A percentile compares a stretch with the other conserved stretches of the same genome.
These are phyloP conservation scores for Ypsolopha scabrella DNA, from an alignment of 2,888 invertebrate species.

Conservation along the genomic window DNA sequence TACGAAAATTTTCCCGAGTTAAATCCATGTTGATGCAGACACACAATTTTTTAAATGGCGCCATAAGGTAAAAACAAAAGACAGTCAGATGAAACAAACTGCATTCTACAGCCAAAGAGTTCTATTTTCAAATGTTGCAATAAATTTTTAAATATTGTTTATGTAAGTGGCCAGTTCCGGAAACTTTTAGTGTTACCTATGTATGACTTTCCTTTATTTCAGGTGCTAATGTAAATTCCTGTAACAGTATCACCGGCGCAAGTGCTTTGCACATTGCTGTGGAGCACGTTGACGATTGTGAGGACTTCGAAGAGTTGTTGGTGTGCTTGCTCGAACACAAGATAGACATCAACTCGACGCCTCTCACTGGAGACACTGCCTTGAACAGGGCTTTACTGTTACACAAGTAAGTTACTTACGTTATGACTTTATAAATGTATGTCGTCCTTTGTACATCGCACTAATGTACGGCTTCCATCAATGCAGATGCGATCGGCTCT, in stretches of 20 bases:
- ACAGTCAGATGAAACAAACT: too few species aligned
- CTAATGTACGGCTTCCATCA: too few species aligned
- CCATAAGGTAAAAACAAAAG: too few species aligned
- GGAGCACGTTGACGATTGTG: conserved; percentile 58
- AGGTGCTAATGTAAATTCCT: conserved; percentile 67
- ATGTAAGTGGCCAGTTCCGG: too few species aligned
- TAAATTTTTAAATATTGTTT: too few species aligned
- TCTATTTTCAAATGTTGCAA: too few species aligned
- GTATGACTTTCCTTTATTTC: background rate
- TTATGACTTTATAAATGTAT: background rate
- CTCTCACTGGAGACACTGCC: conserved; percentile 63
- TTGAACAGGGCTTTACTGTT: conserved; percentile 61
- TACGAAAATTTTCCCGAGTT: too few species aligned
- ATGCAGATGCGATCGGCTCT: too few species aligned
- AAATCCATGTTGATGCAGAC: too few species aligned
- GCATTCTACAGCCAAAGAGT: too few species aligned
- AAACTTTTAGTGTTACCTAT: too few species aligned
- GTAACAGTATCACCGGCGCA: conserved; percentile 64
- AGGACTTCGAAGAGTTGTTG: conserved; percentile 65
- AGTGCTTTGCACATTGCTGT: conserved; percentile 74
- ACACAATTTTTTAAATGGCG: too few species aligned
- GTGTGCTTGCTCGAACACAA: conserved; percentile 50
- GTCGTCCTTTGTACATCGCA: background rate
- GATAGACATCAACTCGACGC: conserved; percentile 52
- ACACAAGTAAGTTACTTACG: conserved; percentile 50